Evolutionary conservation across 2,888 invertebrate species (phyloP), one percentile per base, ranked within the genome.

Genomic region (Schizaphis graminum): DNA sequence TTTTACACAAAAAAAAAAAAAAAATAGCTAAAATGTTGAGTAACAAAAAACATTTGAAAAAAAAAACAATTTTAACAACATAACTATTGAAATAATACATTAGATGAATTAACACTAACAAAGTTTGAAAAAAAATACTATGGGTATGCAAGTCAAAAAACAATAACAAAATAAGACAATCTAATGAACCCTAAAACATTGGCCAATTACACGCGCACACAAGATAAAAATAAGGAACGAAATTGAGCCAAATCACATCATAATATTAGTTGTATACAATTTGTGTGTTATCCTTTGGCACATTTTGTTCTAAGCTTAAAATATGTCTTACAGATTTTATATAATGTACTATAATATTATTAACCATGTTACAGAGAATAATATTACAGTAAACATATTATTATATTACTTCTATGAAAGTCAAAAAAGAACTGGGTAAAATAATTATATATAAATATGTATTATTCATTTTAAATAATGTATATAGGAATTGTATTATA

Each of bases 241-340:
- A 94, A 87, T 94, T 94, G 86, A 91, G 94, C 94, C 94, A 91
- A 94, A 87, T 61, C 90, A 86, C 86, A 91, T 91, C 61, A 53
- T 91, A 94, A 91, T 94, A 90, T 91, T 94, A 94, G 85, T 86
- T 93, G 89, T 90, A 94, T 94, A 94, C 94, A 94, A 53, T 67
- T 86, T 94, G 90, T 87, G 93, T 89, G 89, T 89, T 93, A 93
- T 89, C 89, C 93, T 94, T 94, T 94, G 94, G 94, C 94, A 94
- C 94, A 67, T 94, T 86, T 94, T 91, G 86, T 91, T 94, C 94
- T 67, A 91, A 86, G 86, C 56, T 90, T 86, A 94, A 88, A 53
- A 53, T 35, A 86, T 94, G 87, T 92, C 49, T 88, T 67, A 88
- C 24, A 53, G 88, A 35, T 67, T 92, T 88, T 86, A 67, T n/a